These are phyloP conservation scores for Omphaloscelis lunosa DNA, from an alignment of 2,888 invertebrate species.

Conservation along the genomic window DNA sequence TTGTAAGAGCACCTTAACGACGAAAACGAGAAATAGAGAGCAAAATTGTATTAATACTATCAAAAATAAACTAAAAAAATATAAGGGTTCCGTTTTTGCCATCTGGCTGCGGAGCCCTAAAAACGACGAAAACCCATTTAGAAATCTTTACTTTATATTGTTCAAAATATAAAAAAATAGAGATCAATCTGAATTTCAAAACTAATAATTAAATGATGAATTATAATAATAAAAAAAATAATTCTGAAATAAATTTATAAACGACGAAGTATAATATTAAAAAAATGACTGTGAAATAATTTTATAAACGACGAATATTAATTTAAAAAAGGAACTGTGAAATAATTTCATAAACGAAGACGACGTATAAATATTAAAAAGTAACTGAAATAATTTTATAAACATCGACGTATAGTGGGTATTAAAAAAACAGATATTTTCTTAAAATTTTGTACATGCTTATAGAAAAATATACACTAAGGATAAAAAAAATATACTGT, in stretches of 20 bases:
- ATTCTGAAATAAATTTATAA: slow-evolving; percentile 10
- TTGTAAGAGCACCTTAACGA: slow-evolving; percentile 13
- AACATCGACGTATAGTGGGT: background rate
- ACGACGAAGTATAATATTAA: background rate
- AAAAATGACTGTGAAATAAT: background rate
- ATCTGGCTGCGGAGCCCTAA: background rate
- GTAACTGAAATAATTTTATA: slow-evolving; percentile 8
- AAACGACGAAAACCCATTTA: slow-evolving; percentile 36
- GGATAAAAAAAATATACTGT: slow-evolving; percentile 48
- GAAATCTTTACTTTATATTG: slow-evolving; percentile 23
- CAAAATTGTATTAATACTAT: slow-evolving; percentile 41
- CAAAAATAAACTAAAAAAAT: slow-evolving; percentile 42
- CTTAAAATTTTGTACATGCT: slow-evolving; percentile 31
- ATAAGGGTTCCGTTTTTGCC: no score
- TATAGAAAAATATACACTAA: slow-evolving; percentile 44
- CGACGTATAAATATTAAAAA: slow-evolving; percentile 4
- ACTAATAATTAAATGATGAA: background rate
- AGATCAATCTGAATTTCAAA: background rate
- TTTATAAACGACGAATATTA: slow-evolving; percentile 3
- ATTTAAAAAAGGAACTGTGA: slow-evolving; percentile 6
- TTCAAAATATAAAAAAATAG: slow-evolving; percentile 19
- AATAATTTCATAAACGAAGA: slow-evolving; percentile 5
- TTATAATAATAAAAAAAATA: background rate
- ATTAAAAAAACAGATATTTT: slow-evolving; percentile 25
- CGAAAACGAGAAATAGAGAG: slow-evolving; percentile 31